A percentile compares a stretch with the other conserved stretches of the same genome.
phyloP scores from a whole-genome alignment of 1,140 invertebrate species.

The Archegozetes longisetosus region DNA sequence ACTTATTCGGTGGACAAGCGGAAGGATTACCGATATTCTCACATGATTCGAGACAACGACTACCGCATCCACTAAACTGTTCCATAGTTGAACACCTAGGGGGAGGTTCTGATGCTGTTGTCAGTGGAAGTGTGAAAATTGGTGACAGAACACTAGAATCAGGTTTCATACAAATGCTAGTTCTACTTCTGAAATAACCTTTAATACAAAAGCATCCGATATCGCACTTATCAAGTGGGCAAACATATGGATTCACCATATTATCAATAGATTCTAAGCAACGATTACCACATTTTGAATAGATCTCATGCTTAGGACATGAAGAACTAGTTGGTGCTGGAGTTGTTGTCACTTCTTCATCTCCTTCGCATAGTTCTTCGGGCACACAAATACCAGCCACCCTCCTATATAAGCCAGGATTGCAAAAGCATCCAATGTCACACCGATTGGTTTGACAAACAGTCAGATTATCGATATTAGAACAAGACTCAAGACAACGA shows the following conservation, averaged over 20 bases:
- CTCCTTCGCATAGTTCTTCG: background rate
- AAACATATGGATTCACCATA: background rate
- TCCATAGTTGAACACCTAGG: background rate
- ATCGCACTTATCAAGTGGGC: background rate
- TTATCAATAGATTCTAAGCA: background rate
- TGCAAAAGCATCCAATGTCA: slow-evolving; percentile 14
- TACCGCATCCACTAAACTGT: background rate
- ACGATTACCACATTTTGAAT: background rate
- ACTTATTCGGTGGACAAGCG: slow-evolving; percentile 6
- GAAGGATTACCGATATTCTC: background rate
- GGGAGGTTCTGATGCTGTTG: background rate
- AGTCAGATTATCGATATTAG: background rate
- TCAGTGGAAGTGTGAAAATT: background rate
- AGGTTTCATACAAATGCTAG: background rate
- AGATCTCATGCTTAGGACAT: background rate
- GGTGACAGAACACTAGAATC: background rate
- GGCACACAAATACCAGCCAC: slow-evolving; percentile 3
- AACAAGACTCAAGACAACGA: background rate
- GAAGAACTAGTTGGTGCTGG: background rate
- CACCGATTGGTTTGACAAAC: slow-evolving; percentile 7
- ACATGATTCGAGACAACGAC: background rate
- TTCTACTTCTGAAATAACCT: background rate
- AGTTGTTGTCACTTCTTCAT: no score
- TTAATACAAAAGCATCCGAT: background rate
- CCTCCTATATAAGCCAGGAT: slow-evolving; percentile 2